Percentiles rank a stretch among this genome's conserved stretches.
Conservation (phyloP, 1,140 invertebrate genomes). For the Laupala kohalensis region DNA sequence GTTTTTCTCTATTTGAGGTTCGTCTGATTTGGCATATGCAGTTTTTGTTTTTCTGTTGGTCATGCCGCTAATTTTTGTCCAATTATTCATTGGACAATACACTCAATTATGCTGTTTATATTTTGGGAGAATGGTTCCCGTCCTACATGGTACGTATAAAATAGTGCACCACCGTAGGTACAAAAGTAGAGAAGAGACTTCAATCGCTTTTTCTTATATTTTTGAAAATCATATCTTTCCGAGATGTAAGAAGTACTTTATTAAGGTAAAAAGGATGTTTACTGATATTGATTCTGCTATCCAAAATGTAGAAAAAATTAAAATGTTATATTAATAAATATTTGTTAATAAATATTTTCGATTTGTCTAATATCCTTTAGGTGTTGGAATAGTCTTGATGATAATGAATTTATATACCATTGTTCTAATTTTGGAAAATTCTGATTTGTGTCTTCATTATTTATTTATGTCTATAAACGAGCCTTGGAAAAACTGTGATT, state of each 20-base stretch:
- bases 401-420: not conserved
- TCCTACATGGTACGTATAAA: not conserved
- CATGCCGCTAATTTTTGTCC: not conserved
- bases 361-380: not conserved
- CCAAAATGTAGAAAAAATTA: too few relatives aligned
- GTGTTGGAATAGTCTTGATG: not conserved
- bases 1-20: not conserved
- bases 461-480: not conserved
- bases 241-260: too few relatives aligned
- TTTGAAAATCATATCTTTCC: too few relatives aligned
- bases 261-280: too few relatives aligned
- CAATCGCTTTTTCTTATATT: too few relatives aligned
- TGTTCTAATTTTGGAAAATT: not conserved
- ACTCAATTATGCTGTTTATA: not conserved
- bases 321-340: too few relatives aligned
- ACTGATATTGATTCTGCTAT: too few relatives aligned
- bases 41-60: not conserved
- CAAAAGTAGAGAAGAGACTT: too few relatives aligned
- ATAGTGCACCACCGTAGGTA: too few relatives aligned
- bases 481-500: not conserved
- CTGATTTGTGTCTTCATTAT: not conserved
- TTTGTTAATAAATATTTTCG: too few relatives aligned
- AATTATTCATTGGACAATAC: not conserved
- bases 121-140: not conserved
- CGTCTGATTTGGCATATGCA: not conserved